Evolutionary conservation across 2,888 invertebrate genomes (phyloP), one percentile per base, ranked within the genome.

Genomic region (Calameuta filiformis): DNA sequence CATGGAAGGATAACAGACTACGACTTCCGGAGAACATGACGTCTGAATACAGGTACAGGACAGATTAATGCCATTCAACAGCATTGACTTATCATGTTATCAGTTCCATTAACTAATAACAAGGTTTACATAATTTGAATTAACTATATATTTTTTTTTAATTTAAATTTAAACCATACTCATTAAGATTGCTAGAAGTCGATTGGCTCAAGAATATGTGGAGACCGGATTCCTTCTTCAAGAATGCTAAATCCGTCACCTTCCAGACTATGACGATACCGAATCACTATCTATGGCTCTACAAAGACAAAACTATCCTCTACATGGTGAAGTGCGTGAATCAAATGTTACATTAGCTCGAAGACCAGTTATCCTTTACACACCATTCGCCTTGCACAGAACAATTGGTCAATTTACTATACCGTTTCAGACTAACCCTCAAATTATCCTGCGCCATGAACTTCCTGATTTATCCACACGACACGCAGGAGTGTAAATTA

Each of bases 211-310:
- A 97, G 89, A 96, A 97, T 89, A 97, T 98, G 95, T 98, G 98
- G 98, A 93, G 97, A 75, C 98, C 98, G 0, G 98, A 98, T 92
- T 97, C 97, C 11, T 98, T 97, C 92, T 97, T 98, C 93, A 97
- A 97, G 92, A 98, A 98, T 90, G 97, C 97, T 75, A 98, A 98
- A 92, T 96, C 97, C 0, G 98, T 98, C 2, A 97, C 97, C 12
- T 97, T 98, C 90, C 98, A 98, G 92, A 97, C 97, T 0, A 97
- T 98, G 97, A 98, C 98, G 69, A 97, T 98, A 83, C 98, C 98
- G 0, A 98, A 98, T 92, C 97, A 98, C 91, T 98, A 98, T 91
- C 95, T 98, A 88, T 97, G 97, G 97, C 92, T 98, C 79, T 97
- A 97, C 91, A 96, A 95, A 90, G 96, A 96, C 88, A 96, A 96